Evolutionary conservation across 2,888 invertebrate genomes (phyloP), one percentile per base, ranked within the genome.

Genomic region (Brachypalpus laphriformis): DNA sequence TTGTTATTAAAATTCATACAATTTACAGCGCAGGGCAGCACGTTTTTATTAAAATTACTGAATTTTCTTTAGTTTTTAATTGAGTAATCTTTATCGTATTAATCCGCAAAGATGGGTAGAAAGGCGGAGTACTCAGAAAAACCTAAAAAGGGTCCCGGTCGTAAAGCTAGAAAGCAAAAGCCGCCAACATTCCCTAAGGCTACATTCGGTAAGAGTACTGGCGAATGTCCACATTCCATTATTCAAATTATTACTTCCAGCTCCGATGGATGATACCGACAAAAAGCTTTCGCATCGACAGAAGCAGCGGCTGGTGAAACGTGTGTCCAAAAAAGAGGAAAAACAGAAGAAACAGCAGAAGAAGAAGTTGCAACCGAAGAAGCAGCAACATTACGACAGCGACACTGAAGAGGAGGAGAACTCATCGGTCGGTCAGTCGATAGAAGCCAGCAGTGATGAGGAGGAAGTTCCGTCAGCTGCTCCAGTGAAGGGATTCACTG

Each of bases 111-210:
- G 89, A 98, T 98, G 98, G 97, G 97, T 86, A 94, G 97, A 47
- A 97, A 97, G 92, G 97, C 96, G 3, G 96, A 96, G 89, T 97
- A 95, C 91, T 94, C 93, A 87, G 96, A 96, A 88, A 94, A 94
- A 87, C 94, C 94, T 1, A 96, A 96, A 90, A 96, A 95, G 89
- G 98, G 98, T 0, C 97, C 96, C 7, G 98, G 98, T 0, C 94
- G 95, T 87, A 98, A 98, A 92, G 93, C 97, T 0, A 96, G 95
- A 88, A 98, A 98, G 90, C 98, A 98, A 90, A 94, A 94, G 49
- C 95, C 96, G 88, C 98, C 98, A 1, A 93, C 93, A 57, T 92
- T 90, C 78, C 87, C 88, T 1, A 91, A 91, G 68, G 89, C 89
- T 80, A 86, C 90, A 0, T 90, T 91, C 47, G 91, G 91, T 92